Evolutionary conservation across 2,888 invertebrate genomes (phyloP), one percentile per base, ranked within the genome.

Genomic region (Rapana venosa): DNA sequence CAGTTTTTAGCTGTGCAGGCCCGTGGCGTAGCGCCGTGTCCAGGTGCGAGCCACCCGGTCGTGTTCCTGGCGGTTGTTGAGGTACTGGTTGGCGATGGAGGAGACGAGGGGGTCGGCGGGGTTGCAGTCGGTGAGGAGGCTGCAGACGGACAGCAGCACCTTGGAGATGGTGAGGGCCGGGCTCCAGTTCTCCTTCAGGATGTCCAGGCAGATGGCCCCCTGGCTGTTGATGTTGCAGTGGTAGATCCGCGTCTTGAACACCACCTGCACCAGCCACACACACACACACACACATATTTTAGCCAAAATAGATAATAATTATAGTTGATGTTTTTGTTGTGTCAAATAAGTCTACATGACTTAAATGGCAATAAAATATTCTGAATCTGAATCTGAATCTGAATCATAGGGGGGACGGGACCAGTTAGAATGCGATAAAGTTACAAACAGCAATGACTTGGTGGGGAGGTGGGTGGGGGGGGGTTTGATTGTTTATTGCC

Each of bases 221-320:
- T 99, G 99, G 96, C 98, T 98, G 97, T 99, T 99, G 96, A 99
- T 99, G 97, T 99, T 99, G 97, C 99, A 99, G 96, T 99, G 99
- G 97, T 99, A 99, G 97, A 99, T 99, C 96, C 99, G 97, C 92
- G 99, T 99, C 92, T 98, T 97, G 97, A 99, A 99, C 95, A 98
- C 96, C 79, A 97, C 96, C 97, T 97, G 94, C n/a, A 8, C 47
- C 47, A 8, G 47, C 47, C 47, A 47, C 8, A 47, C 47, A 47
- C 4, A 47, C n/a, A n/a, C n/a, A n/a, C n/a, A n/a, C n/a, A n/a
- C n/a, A n/a, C n/a, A n/a, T n/a, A n/a, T n/a, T n/a, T n/a, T n/a
- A n/a, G n/a, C n/a, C n/a, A n/a, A n/a, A n/a, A n/a, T n/a, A n/a
- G n/a, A n/a, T n/a, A n/a, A n/a, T n/a, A n/a, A n/a, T n/a, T n/a